Conservation (phyloP, 2,797 vertebrate species). For the Gobio occitaniae region DNA sequence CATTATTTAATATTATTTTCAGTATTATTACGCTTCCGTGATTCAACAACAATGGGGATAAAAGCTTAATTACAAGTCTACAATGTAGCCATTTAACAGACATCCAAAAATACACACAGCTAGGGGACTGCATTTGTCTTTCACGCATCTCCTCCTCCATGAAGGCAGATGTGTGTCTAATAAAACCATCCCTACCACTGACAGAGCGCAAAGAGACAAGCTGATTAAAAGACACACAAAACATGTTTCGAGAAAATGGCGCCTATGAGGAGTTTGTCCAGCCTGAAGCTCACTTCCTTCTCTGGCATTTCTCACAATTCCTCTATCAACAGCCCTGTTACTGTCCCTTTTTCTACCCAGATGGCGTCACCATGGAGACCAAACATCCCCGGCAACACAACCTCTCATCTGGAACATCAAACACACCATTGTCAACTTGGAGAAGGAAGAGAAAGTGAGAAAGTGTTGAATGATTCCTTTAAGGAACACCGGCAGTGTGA, state of each 20-base stretch:
- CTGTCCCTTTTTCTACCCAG: conserved; percentile 48
- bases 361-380: conserved; percentile 59
- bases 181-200: background rate
- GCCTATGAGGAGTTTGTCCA: conserved; percentile 47
- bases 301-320: conserved; percentile 51
- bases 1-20: background rate
- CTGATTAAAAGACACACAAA: background rate
- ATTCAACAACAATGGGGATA: no score
- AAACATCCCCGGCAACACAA: conserved; percentile 51
- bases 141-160: background rate
- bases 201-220: conserved; percentile 1
- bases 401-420: conserved; percentile 46
- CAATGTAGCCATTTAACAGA: conserved; percentile 30
- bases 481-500: conserved; percentile 26
- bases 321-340: conserved; percentile 52
- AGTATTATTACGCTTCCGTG: background rate
- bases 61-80: no score
- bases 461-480: conserved; percentile 27
- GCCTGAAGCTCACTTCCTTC: conserved; percentile 47
- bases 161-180: conserved; percentile 11
- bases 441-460: conserved; percentile 26
- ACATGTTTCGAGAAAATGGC: conserved; percentile 22
- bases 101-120: conserved; percentile 5
- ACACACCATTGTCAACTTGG: conserved; percentile 40
- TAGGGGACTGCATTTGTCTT: conserved; percentile 20